These are phyloP conservation scores for Habrosyne pyritoides DNA, from an alignment of 2,888 invertebrate species.

Conservation along the genomic window DNA sequence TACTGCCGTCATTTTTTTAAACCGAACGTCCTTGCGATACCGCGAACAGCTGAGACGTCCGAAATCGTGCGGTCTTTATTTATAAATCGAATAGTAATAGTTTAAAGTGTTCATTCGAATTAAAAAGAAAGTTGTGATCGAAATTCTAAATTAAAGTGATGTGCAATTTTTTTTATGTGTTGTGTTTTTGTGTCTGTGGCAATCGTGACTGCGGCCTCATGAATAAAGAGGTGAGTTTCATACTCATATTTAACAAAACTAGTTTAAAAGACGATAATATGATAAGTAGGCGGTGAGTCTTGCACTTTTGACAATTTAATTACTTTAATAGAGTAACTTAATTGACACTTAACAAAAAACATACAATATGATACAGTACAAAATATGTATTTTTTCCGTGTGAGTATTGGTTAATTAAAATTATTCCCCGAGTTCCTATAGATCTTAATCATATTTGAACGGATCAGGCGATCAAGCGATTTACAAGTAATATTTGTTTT, in stretches of 20 bases:
- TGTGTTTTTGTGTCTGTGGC: constrained; percentile 40
- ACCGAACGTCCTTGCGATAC: constrained; percentile 67
- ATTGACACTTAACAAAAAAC: too few relatives aligned
- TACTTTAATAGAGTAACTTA: neutral
- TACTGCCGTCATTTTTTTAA: constrained; percentile 51
- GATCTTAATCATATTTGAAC: too few relatives aligned
- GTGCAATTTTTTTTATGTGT: constrained; percentile 40
- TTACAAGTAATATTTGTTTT: too few relatives aligned
- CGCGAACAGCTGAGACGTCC: constrained; percentile 67
- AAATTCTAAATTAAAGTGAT: constrained; percentile 26
- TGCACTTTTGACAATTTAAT: neutral
- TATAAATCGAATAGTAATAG: neutral
- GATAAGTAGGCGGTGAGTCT: neutral
- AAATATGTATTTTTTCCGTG: too few relatives aligned
- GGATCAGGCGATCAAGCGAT: too few relatives aligned
- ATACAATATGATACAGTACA: too few relatives aligned
- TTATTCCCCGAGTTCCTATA: too few relatives aligned
- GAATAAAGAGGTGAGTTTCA: constrained; percentile 33
- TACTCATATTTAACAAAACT: constrained; percentile 1
- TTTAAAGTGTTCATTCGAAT: constrained; percentile 1
- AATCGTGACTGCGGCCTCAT: constrained; percentile 11
- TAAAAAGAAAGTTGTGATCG: constrained; percentile 19
- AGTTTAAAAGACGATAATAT: neutral
- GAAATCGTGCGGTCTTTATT: neutral
- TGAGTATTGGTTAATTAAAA: too few relatives aligned